Percentiles rank a stretch among this genome's conserved stretches.
Conservation (phyloP, 2,113 vertebrate species). For the Ivindomyrus marchei region DNA sequence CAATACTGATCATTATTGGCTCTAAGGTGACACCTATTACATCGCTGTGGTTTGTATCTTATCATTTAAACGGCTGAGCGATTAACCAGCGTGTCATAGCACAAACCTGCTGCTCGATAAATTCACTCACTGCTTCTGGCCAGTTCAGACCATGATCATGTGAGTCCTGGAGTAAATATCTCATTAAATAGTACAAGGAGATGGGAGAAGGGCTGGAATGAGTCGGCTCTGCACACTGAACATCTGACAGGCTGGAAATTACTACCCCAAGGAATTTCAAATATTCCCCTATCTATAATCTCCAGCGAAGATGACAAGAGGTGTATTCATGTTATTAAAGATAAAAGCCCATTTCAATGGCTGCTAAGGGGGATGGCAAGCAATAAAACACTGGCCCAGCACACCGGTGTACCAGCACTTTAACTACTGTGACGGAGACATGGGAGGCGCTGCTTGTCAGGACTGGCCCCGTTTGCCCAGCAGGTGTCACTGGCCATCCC, state of each 20-base stretch:
- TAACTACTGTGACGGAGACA: background rate
- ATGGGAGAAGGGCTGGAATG: background rate
- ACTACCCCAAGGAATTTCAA: background rate
- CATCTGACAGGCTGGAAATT: background rate
- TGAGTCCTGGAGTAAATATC: background rate
- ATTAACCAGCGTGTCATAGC: background rate
- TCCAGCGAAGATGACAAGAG: background rate
- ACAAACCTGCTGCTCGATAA: background rate
- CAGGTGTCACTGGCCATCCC: background rate
- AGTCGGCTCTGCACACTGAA: background rate
- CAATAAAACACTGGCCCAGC: background rate
- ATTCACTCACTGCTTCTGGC: background rate
- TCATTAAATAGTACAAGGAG: background rate
- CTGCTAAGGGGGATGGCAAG: background rate
- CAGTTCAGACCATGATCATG: background rate
- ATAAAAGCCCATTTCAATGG: background rate
- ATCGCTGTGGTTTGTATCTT: background rate
- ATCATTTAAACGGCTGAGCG: background rate
- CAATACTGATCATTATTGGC: background rate
- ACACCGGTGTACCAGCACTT: background rate
- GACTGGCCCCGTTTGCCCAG: background rate
- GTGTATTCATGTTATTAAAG: constrained; percentile 4
- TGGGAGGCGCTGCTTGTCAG: background rate
- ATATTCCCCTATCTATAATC: constrained; percentile 7
- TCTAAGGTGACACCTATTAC: background rate